Evolutionary conservation across 2,888 invertebrate genomes (phyloP), one percentile per base, ranked within the genome.

Genomic region (Caenorhabditis doughertyi): DNA sequence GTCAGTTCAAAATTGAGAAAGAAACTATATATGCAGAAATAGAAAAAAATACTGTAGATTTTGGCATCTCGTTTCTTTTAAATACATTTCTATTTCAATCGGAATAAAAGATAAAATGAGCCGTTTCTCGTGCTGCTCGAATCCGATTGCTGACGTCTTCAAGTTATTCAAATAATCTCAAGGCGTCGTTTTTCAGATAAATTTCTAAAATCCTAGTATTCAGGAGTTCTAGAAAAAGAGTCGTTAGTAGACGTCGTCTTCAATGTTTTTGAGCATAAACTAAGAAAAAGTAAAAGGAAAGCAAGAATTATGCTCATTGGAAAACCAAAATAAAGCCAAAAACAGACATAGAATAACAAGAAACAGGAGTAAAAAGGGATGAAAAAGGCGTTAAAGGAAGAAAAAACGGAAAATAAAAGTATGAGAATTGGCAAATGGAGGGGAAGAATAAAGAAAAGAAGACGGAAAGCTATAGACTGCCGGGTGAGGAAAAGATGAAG

Each of bases 401-500:
- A 23, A 42, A 53, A 56, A 60, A 39, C 29, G 49, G 71, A 68
- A 53, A 47, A 51, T 51, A 55, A 60, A 51, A 77, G 67, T 42
- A 44, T 51, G 72, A 27, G 56, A 56, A 67, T 58, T 56, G 71
- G 71, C 65, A 81, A 70, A 76, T 56, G 44, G 76, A 65, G 71
- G 60, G 60, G 68, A 73, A 73, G 56, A 79, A 70, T 62, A 47
- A 56, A 68, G 71, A 39, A 49, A 35, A 21, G 18, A 44, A n/a
- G 27, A 29, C 27, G 39, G 18, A 27, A 25, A 29, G 16, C n/a
- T 1, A 56, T 53, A 29, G 44, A 56, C 47, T 32, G 32, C 9
- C 18, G 44, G 56, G 29, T 42, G 18, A 9, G 56, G 35, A 39
- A 35, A 29, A n/a, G 35, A 67, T 53, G 56, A 72, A 51, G 72